Percentiles rank a stretch among this genome's conserved stretches.
Conservation (phyloP, 2,797 vertebrate genomes). For the Mallotus villosus region DNA sequence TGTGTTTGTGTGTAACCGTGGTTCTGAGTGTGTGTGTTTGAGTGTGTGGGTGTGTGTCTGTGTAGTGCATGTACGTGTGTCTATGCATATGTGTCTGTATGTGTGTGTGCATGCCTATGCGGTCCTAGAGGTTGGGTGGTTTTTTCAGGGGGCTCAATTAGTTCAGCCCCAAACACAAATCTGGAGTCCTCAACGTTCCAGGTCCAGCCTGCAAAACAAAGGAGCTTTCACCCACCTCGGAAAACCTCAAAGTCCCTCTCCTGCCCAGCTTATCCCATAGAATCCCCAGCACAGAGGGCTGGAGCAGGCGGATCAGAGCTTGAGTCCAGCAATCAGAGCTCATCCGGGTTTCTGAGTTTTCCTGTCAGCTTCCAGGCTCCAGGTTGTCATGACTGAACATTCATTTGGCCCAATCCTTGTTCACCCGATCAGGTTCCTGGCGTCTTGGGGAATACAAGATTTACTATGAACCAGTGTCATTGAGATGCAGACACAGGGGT, state of each 20-base stretch:
- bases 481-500: too few species aligned
- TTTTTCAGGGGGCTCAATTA: slow-evolving; percentile 73
- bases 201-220: slow-evolving; percentile 63
- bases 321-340: background rate
- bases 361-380: background rate
- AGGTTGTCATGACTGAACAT: background rate
- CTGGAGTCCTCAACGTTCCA: slow-evolving; percentile 61
- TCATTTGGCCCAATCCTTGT: slow-evolving; percentile 50
- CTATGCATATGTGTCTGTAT: slow-evolving; percentile 22
- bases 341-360: background rate
- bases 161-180: slow-evolving; percentile 75
- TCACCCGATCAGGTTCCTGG: slow-evolving; percentile 49
- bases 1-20: slow-evolving; percentile 10
- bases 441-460: too few species aligned
- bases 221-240: slow-evolving; percentile 55
- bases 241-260: slow-evolving; percentile 61
- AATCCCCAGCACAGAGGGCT: background rate
- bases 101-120: slow-evolving; percentile 30
- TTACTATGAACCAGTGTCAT: too few species aligned
- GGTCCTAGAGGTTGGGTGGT: slow-evolving; percentile 65
- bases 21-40: slow-evolving; percentile 30
- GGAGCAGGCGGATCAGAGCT: background rate
- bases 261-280: slow-evolving; percentile 28
- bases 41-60: slow-evolving; percentile 1
- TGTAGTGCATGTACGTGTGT: background rate